These are phyloP conservation scores for Triplophysa dalaica DNA, from an alignment of 2,113 vertebrate genomes.

Conservation along the genomic window DNA sequence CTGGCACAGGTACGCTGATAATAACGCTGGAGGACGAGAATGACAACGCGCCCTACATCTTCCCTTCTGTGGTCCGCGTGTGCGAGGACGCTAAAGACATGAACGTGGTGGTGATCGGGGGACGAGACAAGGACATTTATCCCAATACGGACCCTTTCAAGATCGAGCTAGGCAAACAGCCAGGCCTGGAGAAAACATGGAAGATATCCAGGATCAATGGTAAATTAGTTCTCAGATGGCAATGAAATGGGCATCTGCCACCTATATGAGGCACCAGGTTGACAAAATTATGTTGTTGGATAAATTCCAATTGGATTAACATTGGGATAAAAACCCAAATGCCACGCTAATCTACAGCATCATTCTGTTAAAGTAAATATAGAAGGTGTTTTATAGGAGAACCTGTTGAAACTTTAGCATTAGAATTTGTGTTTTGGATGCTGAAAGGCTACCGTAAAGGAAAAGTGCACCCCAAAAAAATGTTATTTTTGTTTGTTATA, in stretches of 20 bases:
- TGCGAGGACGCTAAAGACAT: constrained; percentile 90
- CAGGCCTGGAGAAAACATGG: constrained; percentile 89
- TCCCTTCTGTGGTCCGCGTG: constrained; percentile 84
- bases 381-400: background rate
- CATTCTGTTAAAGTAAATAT: background rate
- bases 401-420: too few species aligned
- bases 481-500: too few species aligned
- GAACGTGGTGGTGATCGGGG: constrained; percentile 85
- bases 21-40: constrained; percentile 91
- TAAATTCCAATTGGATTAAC: background rate
- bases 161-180: constrained; percentile 90
- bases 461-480: too few species aligned
- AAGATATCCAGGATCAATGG: constrained; percentile 90
- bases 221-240: constrained; percentile 71
- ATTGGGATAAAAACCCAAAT: background rate
- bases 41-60: constrained; percentile 88
- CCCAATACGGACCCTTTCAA: constrained; percentile 93
- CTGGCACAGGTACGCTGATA: constrained; percentile 89
- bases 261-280: background rate
- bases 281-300: too few species aligned
- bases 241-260: background rate
- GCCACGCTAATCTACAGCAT: background rate
- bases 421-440: too few species aligned
- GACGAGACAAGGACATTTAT: constrained; percentile 86
- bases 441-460: too few species aligned